Evolutionary conservation across 64 coral and sea anemone species (phyloP), one percentile per base, ranked within the genome.

Genomic region (Astreopora myriophthalma): DNA sequence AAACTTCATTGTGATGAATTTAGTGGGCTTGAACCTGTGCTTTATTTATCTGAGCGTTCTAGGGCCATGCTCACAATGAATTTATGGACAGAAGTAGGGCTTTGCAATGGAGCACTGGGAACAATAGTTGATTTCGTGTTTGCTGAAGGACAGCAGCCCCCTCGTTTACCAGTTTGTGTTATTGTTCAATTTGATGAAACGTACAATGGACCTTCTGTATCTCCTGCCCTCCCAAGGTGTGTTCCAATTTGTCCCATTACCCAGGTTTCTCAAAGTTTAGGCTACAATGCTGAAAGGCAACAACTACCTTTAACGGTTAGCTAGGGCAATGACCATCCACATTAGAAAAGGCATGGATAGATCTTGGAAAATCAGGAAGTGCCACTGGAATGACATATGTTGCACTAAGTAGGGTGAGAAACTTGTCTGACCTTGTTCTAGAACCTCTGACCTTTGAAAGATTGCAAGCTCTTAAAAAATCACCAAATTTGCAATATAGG

Each of bases 31-130:
- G 39, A 87, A 26, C 39, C 39, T 87, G 35, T 71, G 23, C 66
- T 87, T 27, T 87, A 71, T 48, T 48, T 87, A 25, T 71, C 28
- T 37, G 28, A 48, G 16, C 20, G 33, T 24, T 24, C 42, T 58
- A 88, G 69, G 20, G 85, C 74, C 5, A 88, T 88, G 85, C 35
- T 88, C 0, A 88, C 85, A 3, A 38, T 88, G 44, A 74, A 87
- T 35, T 30, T 86, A 48, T 86, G 84, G 84, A 86, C 66, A 71
- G 33, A 71, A 31, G 64, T 49, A 23, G 38, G 65, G 30, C 64
- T 86, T 24, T 86, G 84, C 66, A 86, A 86, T 86, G 66, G 65
- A 30, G 84, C 84, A 27, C 33, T 86, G 40, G 84, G 84, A 71
- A 86, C 13, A 72, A 69, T 86, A 72, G n/a, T 86, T 71, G 2